Base-by-base conservation (phyloP, 2,888 invertebrate species). In the Rotaria sp. region DNA sequence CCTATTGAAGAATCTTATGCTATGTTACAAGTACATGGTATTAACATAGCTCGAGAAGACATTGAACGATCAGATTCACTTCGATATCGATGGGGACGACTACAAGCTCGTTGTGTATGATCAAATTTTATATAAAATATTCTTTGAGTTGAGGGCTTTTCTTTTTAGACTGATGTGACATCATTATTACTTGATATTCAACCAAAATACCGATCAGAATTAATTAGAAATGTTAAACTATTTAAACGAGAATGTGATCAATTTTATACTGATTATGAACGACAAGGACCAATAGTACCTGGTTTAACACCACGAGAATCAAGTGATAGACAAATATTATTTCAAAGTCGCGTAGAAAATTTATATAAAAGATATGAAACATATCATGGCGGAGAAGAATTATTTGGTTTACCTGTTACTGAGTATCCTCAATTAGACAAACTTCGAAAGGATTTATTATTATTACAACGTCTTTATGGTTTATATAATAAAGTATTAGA, bases 401-500 rank as follows among this genome's bases (percentile, higher is more conserved):
- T 97, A 41, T 97, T 97, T 90, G 97, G 97, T 7, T 92, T 97
- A 84, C 95, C 95, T 0, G 94, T 94, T 88, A 96, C 96, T 0
- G 96, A 96, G 90, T 96, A 97, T 90, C 96, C 96, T 0, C 95
- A 96, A 90, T 92, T 97, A 88, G 94, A 95, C 1, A 95, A 96
- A 90, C 97, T 97, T 87, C 38, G 21, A 41, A 85, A 85, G 67
- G 85, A 87, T 55, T 55, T 87, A n/a, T 67, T n/a, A 59, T 48
- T 87, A 30, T 55, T 87, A 35, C 96, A 96, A 91, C 97, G 97
- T 90, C 92, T 97, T 11, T 97, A 97, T 90, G 95, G 96, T 89
- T 92, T 97, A 15, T 97, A 97, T 91, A 97, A 97, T 90, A 96
- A 96, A 90, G 97, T 97, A 24, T 96, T 97, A 86, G 97, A 97